Conservation (phyloP, 2,888 invertebrate species). For the Callyntrura sp. region DNA sequence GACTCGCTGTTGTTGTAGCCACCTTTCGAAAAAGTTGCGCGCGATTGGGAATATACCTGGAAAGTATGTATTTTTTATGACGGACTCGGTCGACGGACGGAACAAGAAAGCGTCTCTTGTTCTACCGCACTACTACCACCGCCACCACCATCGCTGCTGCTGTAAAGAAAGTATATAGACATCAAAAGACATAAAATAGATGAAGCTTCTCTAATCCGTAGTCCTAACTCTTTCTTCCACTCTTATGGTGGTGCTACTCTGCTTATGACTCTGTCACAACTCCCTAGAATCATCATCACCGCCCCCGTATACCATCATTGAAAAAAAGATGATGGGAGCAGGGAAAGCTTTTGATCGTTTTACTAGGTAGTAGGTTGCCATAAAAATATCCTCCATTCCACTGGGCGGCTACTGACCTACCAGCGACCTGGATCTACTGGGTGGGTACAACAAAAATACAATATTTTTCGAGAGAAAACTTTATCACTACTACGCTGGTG, state of each 20-base stretch:
- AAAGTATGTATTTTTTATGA: constrained; percentile 25
- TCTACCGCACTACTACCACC: no score
- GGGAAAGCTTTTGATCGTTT: constrained; percentile 22
- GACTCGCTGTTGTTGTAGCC: no score
- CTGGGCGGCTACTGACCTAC: constrained; percentile 53
- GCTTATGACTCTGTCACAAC: no score
- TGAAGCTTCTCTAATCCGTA: constrained; percentile 33
- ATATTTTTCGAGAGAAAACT: neutral
- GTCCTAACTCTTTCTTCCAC: neutral
- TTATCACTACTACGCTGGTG: no score
- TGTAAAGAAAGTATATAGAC: neutral
- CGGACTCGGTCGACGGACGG: neutral
- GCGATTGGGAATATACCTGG: no score
- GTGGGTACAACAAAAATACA: neutral
- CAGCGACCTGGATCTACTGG: constrained; percentile 43
- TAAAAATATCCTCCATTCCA: constrained; percentile 10
- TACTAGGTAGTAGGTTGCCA: neutral
- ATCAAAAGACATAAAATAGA: constrained; percentile 41
- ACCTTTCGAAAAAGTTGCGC: no score
- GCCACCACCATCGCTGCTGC: no score
- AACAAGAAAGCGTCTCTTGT: constrained; percentile 20
- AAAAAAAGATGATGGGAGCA: constrained; percentile 18
- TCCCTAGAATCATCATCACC: constrained; percentile 5
- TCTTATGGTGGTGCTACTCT: constrained; percentile 2
- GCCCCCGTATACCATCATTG: neutral